These are phyloP conservation scores for Planococcus citri DNA, from an alignment of 1,140 invertebrate species.

Conservation along the genomic window DNA sequence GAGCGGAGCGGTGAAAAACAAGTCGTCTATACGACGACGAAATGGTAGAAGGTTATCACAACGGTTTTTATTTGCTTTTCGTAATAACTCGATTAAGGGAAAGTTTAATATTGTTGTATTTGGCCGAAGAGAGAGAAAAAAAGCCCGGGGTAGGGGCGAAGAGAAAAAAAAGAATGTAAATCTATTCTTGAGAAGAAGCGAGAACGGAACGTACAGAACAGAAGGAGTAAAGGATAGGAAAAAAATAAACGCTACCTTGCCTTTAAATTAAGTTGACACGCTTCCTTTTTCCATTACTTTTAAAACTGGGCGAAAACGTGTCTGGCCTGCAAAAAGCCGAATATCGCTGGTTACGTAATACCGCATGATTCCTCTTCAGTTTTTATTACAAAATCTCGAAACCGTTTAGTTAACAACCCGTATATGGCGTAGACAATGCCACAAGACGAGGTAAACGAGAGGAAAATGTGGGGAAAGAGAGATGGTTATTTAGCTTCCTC, in stretches of 20 bases:
- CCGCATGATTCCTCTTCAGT: not conserved
- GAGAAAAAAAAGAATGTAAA: slow-evolving; percentile 8
- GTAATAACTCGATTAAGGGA: slow-evolving; percentile 17
- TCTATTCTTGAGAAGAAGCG: not conserved
- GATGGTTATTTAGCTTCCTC: no score
- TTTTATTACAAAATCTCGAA: slow-evolving; percentile 4
- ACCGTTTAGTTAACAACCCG: not conserved
- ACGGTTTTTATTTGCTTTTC: slow-evolving; percentile 11
- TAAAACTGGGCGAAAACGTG: slow-evolving; percentile 15
- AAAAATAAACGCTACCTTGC: slow-evolving; percentile 9
- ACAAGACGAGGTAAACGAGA: no score
- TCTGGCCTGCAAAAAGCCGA: not conserved
- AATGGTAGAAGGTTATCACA: not conserved
- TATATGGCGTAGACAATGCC: no score
- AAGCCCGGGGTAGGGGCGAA: no score
- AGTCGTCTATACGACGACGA: not conserved
- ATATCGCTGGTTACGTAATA: slow-evolving; percentile 7
- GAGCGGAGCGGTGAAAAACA: not conserved
- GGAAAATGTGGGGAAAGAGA: no score
- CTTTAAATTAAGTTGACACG: slow-evolving; percentile 19
- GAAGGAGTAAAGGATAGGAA: no score
- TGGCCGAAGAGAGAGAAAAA: not conserved
- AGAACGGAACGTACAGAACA: no score
- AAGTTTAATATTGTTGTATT: slow-evolving; percentile 15
- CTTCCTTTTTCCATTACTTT: slow-evolving; percentile 20